phyloP scores from a whole-genome alignment of 2,888 invertebrate genomes.

The Harmothoe impar region DNA sequence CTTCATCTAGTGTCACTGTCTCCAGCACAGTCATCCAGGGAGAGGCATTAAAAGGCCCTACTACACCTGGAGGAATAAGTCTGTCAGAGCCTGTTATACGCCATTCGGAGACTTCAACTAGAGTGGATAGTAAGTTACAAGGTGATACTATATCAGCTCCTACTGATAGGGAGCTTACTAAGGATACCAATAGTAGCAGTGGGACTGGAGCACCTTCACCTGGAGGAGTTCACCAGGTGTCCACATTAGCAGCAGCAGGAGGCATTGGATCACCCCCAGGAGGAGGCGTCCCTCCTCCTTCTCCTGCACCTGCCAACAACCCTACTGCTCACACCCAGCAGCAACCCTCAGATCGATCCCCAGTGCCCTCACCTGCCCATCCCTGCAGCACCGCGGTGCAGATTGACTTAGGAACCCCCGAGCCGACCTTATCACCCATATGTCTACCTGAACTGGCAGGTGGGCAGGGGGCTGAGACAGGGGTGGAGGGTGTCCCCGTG shows the following conservation, averaged over 20 bases:
- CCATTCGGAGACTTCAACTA: too few relatives aligned
- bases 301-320: too few relatives aligned
- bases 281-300: not conserved
- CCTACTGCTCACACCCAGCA: too few relatives aligned
- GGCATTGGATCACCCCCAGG: not conserved
- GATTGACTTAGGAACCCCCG: not conserved
- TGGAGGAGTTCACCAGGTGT: not conserved
- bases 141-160: too few relatives aligned
- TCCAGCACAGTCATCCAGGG: too few relatives aligned
- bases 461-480: not conserved
- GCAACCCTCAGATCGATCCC: not conserved
- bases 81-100: too few relatives aligned
- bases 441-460: not conserved
- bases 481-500: not conserved
- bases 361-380: not conserved
- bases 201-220: not conserved
- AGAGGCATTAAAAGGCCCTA: too few relatives aligned
- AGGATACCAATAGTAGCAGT: not conserved
- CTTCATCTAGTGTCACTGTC: too few relatives aligned
- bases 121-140: too few relatives aligned
- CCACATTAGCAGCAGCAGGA: not conserved
- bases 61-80: too few relatives aligned
- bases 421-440: not conserved
- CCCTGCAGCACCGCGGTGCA: not conserved
- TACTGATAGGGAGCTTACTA: not conserved